Conservation (phyloP, 2,797 vertebrate species). For the Melanotaenia boesemani region DNA sequence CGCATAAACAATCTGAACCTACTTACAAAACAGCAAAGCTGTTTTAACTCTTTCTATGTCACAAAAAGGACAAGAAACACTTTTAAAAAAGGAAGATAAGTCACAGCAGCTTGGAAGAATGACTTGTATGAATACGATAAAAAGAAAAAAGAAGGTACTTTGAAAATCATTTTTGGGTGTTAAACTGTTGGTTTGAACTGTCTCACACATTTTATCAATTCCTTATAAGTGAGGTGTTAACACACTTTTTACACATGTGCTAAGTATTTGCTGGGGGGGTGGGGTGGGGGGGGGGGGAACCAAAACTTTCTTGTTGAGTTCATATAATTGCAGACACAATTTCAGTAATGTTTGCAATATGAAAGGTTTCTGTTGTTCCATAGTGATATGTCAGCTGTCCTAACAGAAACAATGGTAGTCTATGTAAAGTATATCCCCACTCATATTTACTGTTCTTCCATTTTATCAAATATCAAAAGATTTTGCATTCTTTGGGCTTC, state of each 20-base stretch:
- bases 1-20: conserved; percentile 68
- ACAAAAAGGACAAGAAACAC: background rate
- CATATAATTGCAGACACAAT: background rate
- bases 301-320: background rate
- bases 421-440: background rate
- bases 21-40: conserved; percentile 57
- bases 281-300: too few species aligned
- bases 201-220: conserved; percentile 6
- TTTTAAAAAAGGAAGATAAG: background rate
- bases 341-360: background rate
- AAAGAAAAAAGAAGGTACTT: conserved; percentile 5
- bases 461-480: conserved; percentile 9
- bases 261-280: conserved; percentile 4
- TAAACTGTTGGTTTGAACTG: background rate
- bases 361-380: background rate
- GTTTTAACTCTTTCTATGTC: conserved; percentile 55
- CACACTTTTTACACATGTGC: conserved; percentile 27
- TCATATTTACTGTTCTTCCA: background rate
- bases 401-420: too few species aligned
- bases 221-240: conserved; percentile 27
- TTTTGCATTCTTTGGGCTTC: conserved; percentile 4
- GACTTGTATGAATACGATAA: background rate
- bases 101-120: background rate
- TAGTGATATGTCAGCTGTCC: background rate
- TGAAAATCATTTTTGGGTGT: conserved; percentile 6